phyloP scores from a whole-genome alignment of 2,888 invertebrate genomes.

The Apamea epomidion region DNA sequence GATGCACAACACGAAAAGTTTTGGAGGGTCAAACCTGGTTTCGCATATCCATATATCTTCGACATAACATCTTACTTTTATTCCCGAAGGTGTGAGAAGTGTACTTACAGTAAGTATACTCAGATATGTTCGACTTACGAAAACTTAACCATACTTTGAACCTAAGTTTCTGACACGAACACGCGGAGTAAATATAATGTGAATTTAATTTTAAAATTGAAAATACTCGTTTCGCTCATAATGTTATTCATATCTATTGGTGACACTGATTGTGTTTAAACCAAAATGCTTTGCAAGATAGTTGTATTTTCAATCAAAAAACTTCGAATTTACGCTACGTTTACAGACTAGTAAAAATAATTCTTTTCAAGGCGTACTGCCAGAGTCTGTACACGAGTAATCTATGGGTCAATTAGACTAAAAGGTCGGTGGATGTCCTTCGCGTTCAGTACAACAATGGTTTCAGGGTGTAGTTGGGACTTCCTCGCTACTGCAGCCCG shows the following conservation, averaged over 20 bases:
- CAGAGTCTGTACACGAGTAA: no score
- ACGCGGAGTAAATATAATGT: background rate
- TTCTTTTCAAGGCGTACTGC: no score
- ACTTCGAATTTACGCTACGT: background rate
- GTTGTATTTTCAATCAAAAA: background rate
- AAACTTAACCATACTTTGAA: background rate
- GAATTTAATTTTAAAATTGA: background rate
- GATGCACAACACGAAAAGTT: constrained; percentile 24
- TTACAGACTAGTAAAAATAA: no score
- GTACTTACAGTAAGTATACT: background rate
- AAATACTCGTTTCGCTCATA: background rate
- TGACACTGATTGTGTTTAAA: background rate
- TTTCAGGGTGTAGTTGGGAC: no score
- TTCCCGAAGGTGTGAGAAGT: background rate
- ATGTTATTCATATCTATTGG: background rate
- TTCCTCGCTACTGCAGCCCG: no score
- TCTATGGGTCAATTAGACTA: no score
- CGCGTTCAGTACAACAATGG: no score
- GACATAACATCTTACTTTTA: background rate
- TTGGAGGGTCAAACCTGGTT: constrained; percentile 1
- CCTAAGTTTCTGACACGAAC: background rate
- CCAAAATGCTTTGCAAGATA: background rate
- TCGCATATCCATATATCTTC: background rate
- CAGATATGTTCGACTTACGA: background rate
- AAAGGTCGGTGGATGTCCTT: no score